These are phyloP conservation scores for Eueides isabella DNA, from an alignment of 1,140 invertebrate genomes.

Conservation along the genomic window DNA sequence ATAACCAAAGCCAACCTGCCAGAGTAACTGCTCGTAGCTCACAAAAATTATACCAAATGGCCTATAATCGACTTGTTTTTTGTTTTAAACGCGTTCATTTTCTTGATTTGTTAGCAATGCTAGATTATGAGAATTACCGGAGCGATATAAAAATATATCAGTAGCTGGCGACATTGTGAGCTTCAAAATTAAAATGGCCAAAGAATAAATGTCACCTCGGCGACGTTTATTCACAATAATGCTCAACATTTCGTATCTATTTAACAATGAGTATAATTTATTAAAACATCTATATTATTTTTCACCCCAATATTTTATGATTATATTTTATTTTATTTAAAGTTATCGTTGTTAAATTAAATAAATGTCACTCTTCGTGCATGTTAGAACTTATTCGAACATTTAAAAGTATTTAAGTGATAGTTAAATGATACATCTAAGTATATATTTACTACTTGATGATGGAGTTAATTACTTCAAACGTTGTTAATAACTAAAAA, in stretches of 20 bases:
- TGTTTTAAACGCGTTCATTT: slow-evolving; percentile 71
- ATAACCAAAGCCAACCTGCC: slow-evolving; percentile 71
- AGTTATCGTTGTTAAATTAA: background rate
- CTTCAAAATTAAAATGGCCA: slow-evolving; percentile 61
- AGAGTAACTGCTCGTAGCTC: slow-evolving; percentile 68
- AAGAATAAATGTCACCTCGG: slow-evolving; percentile 41
- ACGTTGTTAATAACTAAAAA: no score
- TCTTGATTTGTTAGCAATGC: slow-evolving; percentile 74
- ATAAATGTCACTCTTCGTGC: background rate
- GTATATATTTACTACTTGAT: no score
- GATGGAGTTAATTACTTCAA: no score
- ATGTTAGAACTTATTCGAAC: background rate
- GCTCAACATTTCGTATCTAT: slow-evolving; percentile 47
- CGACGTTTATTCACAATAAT: slow-evolving; percentile 54
- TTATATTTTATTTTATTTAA: background rate
- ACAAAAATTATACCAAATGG: slow-evolving; percentile 73
- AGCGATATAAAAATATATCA: slow-evolving; percentile 62
- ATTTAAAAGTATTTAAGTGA: background rate
- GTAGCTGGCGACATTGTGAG: slow-evolving; percentile 53
- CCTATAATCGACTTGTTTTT: slow-evolving; percentile 77
- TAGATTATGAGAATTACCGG: slow-evolving; percentile 69
- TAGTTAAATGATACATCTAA: no score
- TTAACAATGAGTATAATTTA: slow-evolving; percentile 45
- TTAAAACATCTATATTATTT: slow-evolving; percentile 9
- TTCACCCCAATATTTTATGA: background rate